phyloP scores from a whole-genome alignment of 35 echinoderm and acorn worm genomes.

The Patiria miniata region DNA sequence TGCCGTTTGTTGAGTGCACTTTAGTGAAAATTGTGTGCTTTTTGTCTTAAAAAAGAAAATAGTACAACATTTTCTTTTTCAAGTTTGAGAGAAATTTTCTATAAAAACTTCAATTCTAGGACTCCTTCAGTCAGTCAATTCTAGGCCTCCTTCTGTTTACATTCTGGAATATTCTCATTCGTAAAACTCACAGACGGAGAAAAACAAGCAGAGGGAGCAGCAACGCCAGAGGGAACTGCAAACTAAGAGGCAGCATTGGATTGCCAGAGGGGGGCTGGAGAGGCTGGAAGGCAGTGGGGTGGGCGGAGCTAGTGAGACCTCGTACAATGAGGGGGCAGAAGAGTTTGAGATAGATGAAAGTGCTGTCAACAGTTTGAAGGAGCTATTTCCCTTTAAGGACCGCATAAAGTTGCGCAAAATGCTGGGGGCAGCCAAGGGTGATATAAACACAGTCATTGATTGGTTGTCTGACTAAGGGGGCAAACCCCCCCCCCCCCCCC shows the following conservation, averaged over 20 bases:
- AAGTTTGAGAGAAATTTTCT: too few species aligned
- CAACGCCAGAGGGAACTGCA: not conserved
- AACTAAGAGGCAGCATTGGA: not conserved
- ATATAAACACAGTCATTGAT: conserved; percentile 5
- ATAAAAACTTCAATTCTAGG: too few species aligned
- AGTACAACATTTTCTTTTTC: too few species aligned
- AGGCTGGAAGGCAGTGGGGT: not conserved
- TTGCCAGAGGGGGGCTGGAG: not conserved
- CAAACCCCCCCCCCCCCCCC: too few species aligned
- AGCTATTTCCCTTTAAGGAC: not conserved
- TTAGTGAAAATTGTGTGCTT: too few species aligned
- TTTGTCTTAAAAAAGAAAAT: too few species aligned
- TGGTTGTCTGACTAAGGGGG: not conserved
- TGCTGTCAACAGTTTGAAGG: not conserved
- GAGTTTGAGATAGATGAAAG: not conserved
- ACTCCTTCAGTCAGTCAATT: too few species aligned
- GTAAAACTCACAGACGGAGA: not conserved
- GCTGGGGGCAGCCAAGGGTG: not conserved
- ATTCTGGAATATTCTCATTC: not conserved
- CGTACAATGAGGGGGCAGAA: not conserved
- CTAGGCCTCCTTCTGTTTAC: too few species aligned
- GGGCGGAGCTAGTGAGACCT: not conserved
- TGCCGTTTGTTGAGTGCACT: too few species aligned
- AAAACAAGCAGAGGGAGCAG: not conserved
- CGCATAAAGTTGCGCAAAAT: not conserved